A percentile compares a stretch with the other conserved stretches of the same genome.
These are phyloP conservation scores for Bagarius yarrelli DNA, from an alignment of 2,113 vertebrate genomes.

Conservation along the genomic window DNA sequence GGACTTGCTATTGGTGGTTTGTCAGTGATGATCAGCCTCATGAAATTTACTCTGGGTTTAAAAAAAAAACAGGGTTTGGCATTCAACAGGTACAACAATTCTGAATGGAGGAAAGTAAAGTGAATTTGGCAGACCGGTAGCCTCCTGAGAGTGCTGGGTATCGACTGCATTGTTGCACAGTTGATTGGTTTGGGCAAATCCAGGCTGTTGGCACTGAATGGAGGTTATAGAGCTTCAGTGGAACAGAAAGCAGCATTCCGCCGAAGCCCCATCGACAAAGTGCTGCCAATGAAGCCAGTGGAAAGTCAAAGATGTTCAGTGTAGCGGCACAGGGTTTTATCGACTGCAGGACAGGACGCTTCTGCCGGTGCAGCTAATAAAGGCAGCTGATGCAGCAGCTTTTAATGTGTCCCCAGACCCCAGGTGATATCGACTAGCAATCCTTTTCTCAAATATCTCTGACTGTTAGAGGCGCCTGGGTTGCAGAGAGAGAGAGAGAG, in stretches of 20 bases:
- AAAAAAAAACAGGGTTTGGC: neutral
- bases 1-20: neutral
- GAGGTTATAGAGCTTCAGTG: conserved; percentile 8
- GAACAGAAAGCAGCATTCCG: conserved; percentile 24
- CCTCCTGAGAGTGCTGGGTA: neutral
- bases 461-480: conserved; percentile 50
- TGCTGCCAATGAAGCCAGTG: conserved; percentile 19
- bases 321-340: conserved; percentile 35
- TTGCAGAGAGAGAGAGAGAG: conserved; percentile 40
- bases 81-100: neutral
- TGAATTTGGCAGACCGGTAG: conserved; percentile 20
- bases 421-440: conserved; percentile 64
- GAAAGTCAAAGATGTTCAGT: neutral
- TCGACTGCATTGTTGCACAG: conserved; percentile 3
- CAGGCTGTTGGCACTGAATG: neutral
- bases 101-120: conserved; percentile 1
- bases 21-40: conserved; percentile 15
- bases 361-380: conserved; percentile 36
- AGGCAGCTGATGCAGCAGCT: conserved; percentile 44
- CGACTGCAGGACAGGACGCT: conserved; percentile 20
- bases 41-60: conserved; percentile 3
- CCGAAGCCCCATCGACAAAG: conserved; percentile 29
- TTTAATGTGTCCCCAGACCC: conserved; percentile 53
- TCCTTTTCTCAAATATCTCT: conserved; percentile 52
- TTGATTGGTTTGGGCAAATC: conserved; percentile 33